Conservation (phyloP, 2,113 vertebrate genomes). For the Bubalus kerabau region DNA sequence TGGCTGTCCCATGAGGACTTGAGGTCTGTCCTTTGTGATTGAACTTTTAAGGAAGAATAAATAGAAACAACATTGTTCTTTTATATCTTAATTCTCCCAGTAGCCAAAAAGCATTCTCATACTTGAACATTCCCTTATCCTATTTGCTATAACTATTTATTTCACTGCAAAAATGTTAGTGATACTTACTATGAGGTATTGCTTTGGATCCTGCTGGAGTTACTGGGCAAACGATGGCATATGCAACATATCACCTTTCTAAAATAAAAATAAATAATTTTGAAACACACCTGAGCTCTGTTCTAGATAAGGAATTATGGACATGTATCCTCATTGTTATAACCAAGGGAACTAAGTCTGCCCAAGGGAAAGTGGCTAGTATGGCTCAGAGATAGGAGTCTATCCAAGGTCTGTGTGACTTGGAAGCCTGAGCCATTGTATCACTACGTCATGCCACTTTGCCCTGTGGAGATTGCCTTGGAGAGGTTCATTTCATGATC, state of each 20-base stretch:
- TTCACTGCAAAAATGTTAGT: neutral
- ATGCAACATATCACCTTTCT: neutral
- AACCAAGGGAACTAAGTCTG: neutral
- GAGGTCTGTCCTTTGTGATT: neutral
- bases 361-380: neutral
- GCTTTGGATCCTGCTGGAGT: neutral
- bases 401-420: neutral
- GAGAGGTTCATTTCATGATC: neutral
- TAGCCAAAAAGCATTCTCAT: neutral
- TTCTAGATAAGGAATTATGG: neutral
- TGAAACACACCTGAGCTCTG: neutral
- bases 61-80: neutral
- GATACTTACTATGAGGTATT: neutral
- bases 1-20: neutral
- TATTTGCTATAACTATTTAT: neutral
- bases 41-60: neutral
- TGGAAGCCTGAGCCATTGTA: neutral
- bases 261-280: constrained; percentile 4
- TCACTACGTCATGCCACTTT: neutral
- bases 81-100: neutral
- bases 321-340: neutral
- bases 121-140: neutral
- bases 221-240: neutral
- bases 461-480: neutral
- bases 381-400: neutral